Evolutionary conservation across 1,140 invertebrate genomes (phyloP), one percentile per base, ranked within the genome.

Genomic region (Ips nitidus): DNA sequence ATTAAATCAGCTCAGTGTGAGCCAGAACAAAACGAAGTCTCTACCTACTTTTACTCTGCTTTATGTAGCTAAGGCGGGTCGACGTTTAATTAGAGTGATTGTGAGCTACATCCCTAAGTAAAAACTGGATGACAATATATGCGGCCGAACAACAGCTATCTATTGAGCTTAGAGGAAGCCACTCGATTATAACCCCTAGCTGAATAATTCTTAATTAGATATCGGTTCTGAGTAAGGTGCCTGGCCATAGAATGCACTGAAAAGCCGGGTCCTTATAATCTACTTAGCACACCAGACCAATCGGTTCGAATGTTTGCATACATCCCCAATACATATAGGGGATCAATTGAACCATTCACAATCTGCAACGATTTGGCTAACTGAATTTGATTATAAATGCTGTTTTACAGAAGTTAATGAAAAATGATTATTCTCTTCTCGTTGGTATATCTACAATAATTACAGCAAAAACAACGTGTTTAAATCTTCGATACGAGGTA

Each of bases 191-290:
- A 71, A 71, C 70, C 67, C 72, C 65, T 55, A 53, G 53, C 63
- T 66, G 52, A 61, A 70, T 71, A 71, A 74, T 71, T 66, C 72
- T 60, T 74, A 74, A 74, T 74, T 74, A 70, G 70, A 74, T 71
- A 71, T 74, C 67, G 70, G 70, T 67, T 74, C 62, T 70, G 65
- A 53, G 56, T 43, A 67, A 74, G 72, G 72, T 74, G 70, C 70
- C 70, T 69, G 71, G 66, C 72, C 62, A 47, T 53, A 63, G 52
- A 73, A 50, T 53, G 41, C 22, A 36, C 50, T 69, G 68, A 66
- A 74, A 71, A 74, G 69, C 39, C 45, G 56, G 61, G 57, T 69
- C 70, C 66, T 71, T 65, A 62, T 74, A 74, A 74, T 74, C 72
- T 74, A 74, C 70, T 74, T 74, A 74, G 71, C 72, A 66, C 58